A percentile compares a stretch with the other conserved stretches of the same genome.
These are phyloP conservation scores for Spinus pinus DNA, from an alignment of 2,797 vertebrate genomes.

Conservation along the genomic window DNA sequence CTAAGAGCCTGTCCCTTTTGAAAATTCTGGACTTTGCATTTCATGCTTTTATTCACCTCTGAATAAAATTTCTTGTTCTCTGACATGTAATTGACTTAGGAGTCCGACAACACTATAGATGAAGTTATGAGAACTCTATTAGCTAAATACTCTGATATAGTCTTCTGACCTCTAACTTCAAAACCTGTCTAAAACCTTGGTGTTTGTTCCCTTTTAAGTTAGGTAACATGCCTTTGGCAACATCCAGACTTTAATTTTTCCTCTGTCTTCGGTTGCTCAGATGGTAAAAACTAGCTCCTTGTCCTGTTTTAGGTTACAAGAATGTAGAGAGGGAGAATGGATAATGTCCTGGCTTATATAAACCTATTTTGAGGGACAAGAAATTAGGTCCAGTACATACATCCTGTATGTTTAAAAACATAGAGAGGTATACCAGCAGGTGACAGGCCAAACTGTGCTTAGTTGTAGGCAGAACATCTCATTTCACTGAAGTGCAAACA, in stretches of 20 bases:
- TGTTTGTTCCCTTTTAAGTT: background rate
- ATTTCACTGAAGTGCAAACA: background rate
- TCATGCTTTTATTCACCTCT: background rate
- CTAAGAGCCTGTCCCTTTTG: background rate
- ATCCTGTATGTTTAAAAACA: background rate
- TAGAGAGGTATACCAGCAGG: background rate
- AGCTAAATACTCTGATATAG: background rate
- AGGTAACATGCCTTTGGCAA: fast-evolving
- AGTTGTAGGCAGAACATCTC: background rate
- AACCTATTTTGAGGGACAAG: background rate
- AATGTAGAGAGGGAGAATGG: background rate
- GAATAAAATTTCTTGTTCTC: background rate
- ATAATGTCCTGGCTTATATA: background rate
- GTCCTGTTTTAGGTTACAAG: background rate
- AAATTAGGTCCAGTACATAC: fast-evolving
- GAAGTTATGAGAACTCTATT: background rate
- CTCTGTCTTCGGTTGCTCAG: background rate
- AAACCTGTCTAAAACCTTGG: background rate
- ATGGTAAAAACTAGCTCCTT: background rate
- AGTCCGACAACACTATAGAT: background rate
- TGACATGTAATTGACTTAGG: background rate
- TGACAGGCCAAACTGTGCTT: background rate
- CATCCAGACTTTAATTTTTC: background rate
- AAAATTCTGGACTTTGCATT: background rate
- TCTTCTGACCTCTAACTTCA: background rate